Base-by-base conservation (phyloP, 1,140 invertebrate genomes). In the Trachymyrmex septentrionalis region DNA sequence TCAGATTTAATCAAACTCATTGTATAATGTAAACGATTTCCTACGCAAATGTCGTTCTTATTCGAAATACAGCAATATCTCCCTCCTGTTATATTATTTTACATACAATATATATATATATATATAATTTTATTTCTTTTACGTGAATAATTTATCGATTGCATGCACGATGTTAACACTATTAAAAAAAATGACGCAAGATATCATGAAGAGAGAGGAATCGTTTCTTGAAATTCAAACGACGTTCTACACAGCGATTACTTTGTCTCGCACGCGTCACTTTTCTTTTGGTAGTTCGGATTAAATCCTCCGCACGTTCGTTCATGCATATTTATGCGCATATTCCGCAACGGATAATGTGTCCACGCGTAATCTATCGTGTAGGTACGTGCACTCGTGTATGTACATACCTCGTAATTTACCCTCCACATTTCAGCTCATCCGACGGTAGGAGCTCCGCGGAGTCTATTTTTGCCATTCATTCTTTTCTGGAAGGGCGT, bases 391-490 rank as follows among this genome's bases (percentile, higher is more conserved):
- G 69, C 72, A 69, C 59, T 27, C 57, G 10, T 59, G 59, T 85
- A 78, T 78, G 76, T 78, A 34, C 30, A 34, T 34, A 64, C 53
- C 77, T 38, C 78, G 66, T 72, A 82, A 63, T 48, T 67, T 75
- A 53, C n/a, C 53, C 76, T 50, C 72, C n/a, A 9, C 50, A 38
- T 72, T 66, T 48, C 30, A 48, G 27, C 61, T 38, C 44, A 73
- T 10, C 73, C 73, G 73, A 81, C 59, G 38, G 63, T 16, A 34
- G 38, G 21, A 77, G 86, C 72, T 5, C 5, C 14, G 38, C 38
- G 69, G 63, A 86, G 78, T 85, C 76, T 90, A 89, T 89, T 92
- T 85, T 91, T 81, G 76, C 66, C 89, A 87, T 91, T 92, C 86
- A 89, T 91, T 87, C 75, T 86, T 72, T 81, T 59, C 66, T 84